phyloP scores from a whole-genome alignment of 2,888 invertebrate genomes.

The Sericinus montela region DNA sequence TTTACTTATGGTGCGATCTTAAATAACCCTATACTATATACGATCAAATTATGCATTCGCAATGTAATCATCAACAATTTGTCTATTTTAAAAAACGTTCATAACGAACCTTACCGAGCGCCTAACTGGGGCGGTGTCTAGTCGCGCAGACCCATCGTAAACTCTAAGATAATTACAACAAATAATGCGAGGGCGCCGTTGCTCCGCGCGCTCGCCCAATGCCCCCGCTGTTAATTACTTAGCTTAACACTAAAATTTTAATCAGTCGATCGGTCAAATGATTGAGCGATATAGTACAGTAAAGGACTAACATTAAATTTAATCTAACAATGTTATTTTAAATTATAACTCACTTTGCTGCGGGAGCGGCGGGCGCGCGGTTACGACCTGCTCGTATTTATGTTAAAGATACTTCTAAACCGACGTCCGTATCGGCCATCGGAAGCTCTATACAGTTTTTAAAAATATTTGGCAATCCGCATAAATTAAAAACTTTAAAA shows the following conservation, averaged over 20 bases:
- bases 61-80: conserved; percentile 66
- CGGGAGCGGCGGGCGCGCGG: conserved; percentile 51
- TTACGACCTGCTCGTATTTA: conserved; percentile 28
- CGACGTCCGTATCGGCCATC: conserved; percentile 45
- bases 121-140: conserved; percentile 32
- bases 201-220: conserved; percentile 16
- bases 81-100: conserved; percentile 68
- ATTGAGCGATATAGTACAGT: conserved; percentile 79
- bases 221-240: conserved; percentile 60
- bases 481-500: conserved; percentile 77
- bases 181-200: conserved; percentile 33
- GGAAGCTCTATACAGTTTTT: conserved; percentile 69
- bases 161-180: conserved; percentile 63
- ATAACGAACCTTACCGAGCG: conserved; percentile 61
- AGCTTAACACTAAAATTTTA: conserved; percentile 79
- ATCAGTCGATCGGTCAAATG: conserved; percentile 80
- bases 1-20: conserved; percentile 78
- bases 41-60: conserved; percentile 72
- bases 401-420: conserved; percentile 44
- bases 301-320: conserved; percentile 79
- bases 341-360: conserved; percentile 75
- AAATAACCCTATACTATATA: conserved; percentile 78
- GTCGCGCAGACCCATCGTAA: conserved; percentile 41
- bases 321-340: conserved; percentile 79
- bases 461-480: conserved; percentile 77